Percentiles rank a stretch among this genome's conserved stretches.
phyloP scores from a whole-genome alignment of 2,797 vertebrate genomes.

The Catharus ustulatus region DNA sequence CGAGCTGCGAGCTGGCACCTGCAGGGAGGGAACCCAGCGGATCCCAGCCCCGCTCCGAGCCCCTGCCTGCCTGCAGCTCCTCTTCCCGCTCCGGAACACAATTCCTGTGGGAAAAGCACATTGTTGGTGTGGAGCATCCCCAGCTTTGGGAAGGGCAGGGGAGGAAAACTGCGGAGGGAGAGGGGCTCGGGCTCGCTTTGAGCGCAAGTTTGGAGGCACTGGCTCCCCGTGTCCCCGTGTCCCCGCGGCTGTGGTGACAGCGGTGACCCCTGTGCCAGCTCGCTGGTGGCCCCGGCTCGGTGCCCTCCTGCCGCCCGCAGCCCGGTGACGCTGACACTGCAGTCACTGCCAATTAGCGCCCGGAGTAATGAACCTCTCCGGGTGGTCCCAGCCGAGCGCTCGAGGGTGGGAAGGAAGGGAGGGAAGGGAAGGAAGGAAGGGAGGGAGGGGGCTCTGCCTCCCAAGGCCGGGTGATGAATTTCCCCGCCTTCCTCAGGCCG shows the following conservation, averaged over 20 bases:
- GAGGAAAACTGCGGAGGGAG: not conserved
- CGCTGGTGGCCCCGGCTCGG: not conserved
- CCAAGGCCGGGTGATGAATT: not conserved
- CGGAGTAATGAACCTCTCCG: not conserved
- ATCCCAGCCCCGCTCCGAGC: not conserved
- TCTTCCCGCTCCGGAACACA: rapidly evolving
- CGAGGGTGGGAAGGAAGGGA: not conserved
- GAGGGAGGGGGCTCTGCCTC: not conserved
- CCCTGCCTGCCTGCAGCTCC: not conserved
- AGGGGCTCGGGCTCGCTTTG: not conserved
- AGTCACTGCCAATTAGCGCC: not conserved
- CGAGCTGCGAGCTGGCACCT: not conserved
- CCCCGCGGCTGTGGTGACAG: not conserved
- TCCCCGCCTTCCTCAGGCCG: not conserved
- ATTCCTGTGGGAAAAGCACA: rapidly evolving
- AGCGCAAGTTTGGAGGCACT: not conserved
- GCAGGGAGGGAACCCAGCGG: rapidly evolving
- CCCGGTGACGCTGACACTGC: not conserved
- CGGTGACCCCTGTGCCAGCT: not conserved
- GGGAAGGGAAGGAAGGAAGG: not conserved
- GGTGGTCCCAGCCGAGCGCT: not conserved
- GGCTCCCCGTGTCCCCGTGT: too few relatives aligned
- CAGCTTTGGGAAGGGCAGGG: not conserved
- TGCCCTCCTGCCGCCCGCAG: not conserved
- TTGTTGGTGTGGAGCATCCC: too few relatives aligned